Percentiles rank a stretch among this genome's conserved stretches.
Evolutionary conservation across 2,113 vertebrate genomes (phyloP).

Genomic region (Bathybates hornii): DNA sequence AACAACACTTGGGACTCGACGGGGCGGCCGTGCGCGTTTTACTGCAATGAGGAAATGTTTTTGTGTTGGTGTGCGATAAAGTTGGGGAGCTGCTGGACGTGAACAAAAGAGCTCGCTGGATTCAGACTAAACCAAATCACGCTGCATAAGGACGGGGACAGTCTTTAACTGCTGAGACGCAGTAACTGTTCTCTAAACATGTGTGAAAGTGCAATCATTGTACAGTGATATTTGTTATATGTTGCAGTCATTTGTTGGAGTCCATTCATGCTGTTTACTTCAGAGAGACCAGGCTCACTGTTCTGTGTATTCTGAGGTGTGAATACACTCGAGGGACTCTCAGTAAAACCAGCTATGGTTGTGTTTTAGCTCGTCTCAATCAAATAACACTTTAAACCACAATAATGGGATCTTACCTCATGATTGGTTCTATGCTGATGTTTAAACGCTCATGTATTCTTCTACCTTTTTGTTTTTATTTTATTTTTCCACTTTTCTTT

Average conservation of each 20-base stretch:
- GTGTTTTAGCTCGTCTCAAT: slow-evolving; percentile 3
- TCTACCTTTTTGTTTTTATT: background rate
- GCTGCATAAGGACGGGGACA: background rate
- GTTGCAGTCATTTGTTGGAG: background rate
- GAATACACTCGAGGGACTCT: background rate
- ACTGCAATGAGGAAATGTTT: background rate
- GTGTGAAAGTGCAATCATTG: slow-evolving; percentile 44
- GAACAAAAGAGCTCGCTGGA: background rate
- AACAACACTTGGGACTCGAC: slow-evolving; percentile 19
- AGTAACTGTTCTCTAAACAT: background rate
- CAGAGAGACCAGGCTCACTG: background rate
- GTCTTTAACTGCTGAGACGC: background rate
- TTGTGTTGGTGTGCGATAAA: background rate
- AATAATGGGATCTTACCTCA: slow-evolving; percentile 13
- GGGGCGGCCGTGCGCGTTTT: background rate
- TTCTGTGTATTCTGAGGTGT: background rate
- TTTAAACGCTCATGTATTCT: background rate
- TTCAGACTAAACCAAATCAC: background rate
- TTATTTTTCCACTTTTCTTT: slow-evolving; percentile 28
- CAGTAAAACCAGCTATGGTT: background rate
- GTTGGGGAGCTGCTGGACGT: background rate
- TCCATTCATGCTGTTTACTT: background rate
- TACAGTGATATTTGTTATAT: background rate
- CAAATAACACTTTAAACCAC: background rate
- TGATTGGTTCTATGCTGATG: slow-evolving; percentile 5